phyloP scores from a whole-genome alignment of 2,113 vertebrate genomes.

The Acrocephalus kingi region DNA sequence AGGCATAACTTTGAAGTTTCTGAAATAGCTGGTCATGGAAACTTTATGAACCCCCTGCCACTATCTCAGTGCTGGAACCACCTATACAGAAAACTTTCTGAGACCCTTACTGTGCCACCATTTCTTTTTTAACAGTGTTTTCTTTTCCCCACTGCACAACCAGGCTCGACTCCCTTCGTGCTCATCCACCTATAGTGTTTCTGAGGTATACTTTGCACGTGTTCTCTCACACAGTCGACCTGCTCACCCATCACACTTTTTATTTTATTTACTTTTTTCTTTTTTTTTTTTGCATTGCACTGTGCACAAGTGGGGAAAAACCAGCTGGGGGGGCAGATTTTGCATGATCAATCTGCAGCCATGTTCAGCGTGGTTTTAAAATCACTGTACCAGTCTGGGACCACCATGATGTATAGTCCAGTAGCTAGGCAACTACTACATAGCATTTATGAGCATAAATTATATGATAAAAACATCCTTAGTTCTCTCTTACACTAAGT shows the following conservation, averaged over 20 bases:
- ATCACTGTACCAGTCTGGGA: slow-evolving; percentile 36
- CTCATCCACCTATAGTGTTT: slow-evolving; percentile 99
- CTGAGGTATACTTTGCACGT: slow-evolving; percentile 99
- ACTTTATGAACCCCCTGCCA: slow-evolving; percentile 67
- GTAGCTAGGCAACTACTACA: not conserved
- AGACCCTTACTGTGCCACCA: slow-evolving; percentile 74
- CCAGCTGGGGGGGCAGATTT: slow-evolving; percentile 51
- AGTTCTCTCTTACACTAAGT: not conserved
- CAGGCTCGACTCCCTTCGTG: slow-evolving; percentile 99
- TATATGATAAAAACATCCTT: not conserved
- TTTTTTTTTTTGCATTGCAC: slow-evolving; percentile 77
- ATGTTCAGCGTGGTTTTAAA: slow-evolving; percentile 68
- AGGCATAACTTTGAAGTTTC: slow-evolving; percentile 47
- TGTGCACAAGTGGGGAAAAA: slow-evolving; percentile 71
- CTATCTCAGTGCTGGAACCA: slow-evolving; percentile 75
- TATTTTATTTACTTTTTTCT: slow-evolving; percentile 25
- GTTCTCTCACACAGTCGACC: slow-evolving; percentile 79
- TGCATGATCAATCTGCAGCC: slow-evolving; percentile 77
- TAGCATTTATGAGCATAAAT: not conserved
- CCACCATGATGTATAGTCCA: not conserved
- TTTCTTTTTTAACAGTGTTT: slow-evolving; percentile 85
- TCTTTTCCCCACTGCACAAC: slow-evolving; percentile 89
- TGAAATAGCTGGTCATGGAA: slow-evolving; percentile 58
- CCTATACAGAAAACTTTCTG: slow-evolving; percentile 72
- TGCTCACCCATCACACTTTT: slow-evolving; percentile 74